Evolutionary conservation across 2,113 vertebrate genomes (phyloP).

Genomic region (Ailurus styani): DNA sequence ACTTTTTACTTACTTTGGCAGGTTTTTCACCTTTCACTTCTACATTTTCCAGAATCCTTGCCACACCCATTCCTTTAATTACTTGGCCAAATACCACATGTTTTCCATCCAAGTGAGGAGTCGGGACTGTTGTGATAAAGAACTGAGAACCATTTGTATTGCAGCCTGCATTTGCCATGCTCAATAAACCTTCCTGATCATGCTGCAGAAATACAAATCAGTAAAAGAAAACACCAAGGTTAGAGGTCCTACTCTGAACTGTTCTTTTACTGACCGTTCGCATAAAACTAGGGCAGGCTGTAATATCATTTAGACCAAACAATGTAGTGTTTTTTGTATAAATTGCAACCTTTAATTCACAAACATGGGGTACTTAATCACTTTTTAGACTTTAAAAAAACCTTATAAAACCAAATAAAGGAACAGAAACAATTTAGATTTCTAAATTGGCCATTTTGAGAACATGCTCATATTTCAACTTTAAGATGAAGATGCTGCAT

Average conservation of each 20-base stretch:
- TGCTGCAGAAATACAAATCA: conserved; percentile 83
- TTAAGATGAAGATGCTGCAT: neutral
- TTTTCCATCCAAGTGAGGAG: conserved; percentile 93
- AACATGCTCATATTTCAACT: neutral
- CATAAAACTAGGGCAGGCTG: neutral
- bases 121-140: conserved; percentile 95
- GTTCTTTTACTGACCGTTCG: neutral
- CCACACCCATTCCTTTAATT: conserved; percentile 91
- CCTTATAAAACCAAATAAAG: neutral
- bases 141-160: conserved; percentile 98
- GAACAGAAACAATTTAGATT: neutral
- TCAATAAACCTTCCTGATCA: conserved; percentile 91
- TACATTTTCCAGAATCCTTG: conserved; percentile 89
- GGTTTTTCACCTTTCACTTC: conserved; percentile 91
- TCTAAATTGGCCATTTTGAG: neutral
- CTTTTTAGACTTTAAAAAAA: neutral
- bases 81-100: conserved; percentile 97
- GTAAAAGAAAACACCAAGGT: neutral
- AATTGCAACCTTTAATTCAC: neutral
- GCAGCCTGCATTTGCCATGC: conserved; percentile 95
- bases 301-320: neutral
- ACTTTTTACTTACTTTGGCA: conserved; percentile 82
- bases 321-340: neutral
- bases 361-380: neutral
- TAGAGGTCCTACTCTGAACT: neutral